Evolutionary conservation across 2,113 vertebrate species (phyloP).

Genomic region (Triplophysa rosa): DNA sequence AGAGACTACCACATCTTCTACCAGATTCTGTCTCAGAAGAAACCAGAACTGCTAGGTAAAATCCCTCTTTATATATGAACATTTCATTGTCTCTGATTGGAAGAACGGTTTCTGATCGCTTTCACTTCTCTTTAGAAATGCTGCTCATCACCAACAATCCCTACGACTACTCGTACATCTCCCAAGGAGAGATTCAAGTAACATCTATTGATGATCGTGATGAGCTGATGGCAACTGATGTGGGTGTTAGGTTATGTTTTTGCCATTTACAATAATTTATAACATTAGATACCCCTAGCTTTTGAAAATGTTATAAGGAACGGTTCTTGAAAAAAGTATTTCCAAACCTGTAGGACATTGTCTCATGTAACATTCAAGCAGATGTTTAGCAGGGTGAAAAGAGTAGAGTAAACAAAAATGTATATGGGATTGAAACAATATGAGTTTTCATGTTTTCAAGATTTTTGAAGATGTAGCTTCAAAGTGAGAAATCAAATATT

Average conservation of each 20-base stretch:
- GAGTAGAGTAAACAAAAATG: too few species aligned
- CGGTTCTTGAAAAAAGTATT: background rate
- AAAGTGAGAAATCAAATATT: background rate
- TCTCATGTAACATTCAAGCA: too few species aligned
- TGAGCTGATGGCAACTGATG: constrained; percentile 54
- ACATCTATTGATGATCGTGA: constrained; percentile 62
- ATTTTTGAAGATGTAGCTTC: too few species aligned
- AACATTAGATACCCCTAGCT: background rate
- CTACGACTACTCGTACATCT: constrained; percentile 70
- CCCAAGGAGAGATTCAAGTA: constrained; percentile 71
- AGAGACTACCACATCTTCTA: constrained; percentile 95
- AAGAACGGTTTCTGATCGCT: background rate
- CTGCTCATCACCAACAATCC: constrained; percentile 71
- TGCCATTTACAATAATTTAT: background rate
- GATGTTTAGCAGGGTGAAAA: too few species aligned
- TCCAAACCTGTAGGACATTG: too few species aligned
- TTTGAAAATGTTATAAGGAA: background rate
- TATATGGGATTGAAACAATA: too few species aligned
- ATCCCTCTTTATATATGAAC: background rate
- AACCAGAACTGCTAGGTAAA: constrained; percentile 85
- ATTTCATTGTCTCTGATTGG: background rate
- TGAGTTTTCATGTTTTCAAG: too few species aligned
- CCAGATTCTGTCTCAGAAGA: constrained; percentile 90
- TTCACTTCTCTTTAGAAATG: constrained; percentile 62
- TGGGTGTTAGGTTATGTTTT: constrained; percentile 8